Evolutionary conservation across 2,797 vertebrate species (phyloP).

Genomic region (Gobio occitaniae): DNA sequence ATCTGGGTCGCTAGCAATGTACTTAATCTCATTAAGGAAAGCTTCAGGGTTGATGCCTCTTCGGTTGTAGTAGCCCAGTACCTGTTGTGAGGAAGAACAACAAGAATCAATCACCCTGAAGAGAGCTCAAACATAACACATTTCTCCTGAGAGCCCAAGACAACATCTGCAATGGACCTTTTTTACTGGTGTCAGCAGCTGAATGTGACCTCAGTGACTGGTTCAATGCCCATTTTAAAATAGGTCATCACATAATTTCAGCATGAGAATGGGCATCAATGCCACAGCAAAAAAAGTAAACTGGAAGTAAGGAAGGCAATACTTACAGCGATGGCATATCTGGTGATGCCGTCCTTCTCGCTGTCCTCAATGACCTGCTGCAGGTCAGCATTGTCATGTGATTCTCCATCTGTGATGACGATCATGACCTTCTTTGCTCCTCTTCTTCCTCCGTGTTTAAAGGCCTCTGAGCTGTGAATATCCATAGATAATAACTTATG

Average conservation of each 20-base stretch:
- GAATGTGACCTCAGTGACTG: constrained; percentile 48
- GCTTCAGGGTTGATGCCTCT: constrained; percentile 95
- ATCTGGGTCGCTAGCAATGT: constrained; percentile 95
- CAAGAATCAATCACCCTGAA: constrained; percentile 29
- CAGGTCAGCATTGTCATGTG: constrained; percentile 93
- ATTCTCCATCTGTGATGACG: constrained; percentile 98
- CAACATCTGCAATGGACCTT: background rate
- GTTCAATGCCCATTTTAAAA: constrained; percentile 32
- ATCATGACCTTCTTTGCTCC: constrained; percentile 99
- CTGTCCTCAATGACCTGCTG: constrained; percentile 94
- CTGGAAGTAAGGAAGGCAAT: constrained; percentile 39
- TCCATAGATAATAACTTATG: background rate
- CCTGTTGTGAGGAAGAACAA: constrained; percentile 73
- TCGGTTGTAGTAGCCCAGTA: constrained; percentile 96
- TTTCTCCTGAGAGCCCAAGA: constrained; percentile 12
- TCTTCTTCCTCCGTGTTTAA: constrained; percentile 93
- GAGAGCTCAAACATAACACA: constrained; percentile 12
- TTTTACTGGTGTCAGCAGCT: constrained; percentile 41
- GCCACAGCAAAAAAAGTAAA: constrained; percentile 30
- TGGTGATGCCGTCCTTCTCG: constrained; percentile 93
- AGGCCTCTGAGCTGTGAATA: constrained; percentile 88
- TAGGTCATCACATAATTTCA: constrained; percentile 40
- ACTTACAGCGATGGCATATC: constrained; percentile 96
- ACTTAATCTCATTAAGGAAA: constrained; percentile 96
- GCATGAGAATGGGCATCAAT: constrained; percentile 33